A percentile compares a stretch with the other conserved stretches of the same genome.
These are phyloP conservation scores for Atractosteus spatula DNA, from an alignment of 2,113 vertebrate species.

Conservation along the genomic window DNA sequence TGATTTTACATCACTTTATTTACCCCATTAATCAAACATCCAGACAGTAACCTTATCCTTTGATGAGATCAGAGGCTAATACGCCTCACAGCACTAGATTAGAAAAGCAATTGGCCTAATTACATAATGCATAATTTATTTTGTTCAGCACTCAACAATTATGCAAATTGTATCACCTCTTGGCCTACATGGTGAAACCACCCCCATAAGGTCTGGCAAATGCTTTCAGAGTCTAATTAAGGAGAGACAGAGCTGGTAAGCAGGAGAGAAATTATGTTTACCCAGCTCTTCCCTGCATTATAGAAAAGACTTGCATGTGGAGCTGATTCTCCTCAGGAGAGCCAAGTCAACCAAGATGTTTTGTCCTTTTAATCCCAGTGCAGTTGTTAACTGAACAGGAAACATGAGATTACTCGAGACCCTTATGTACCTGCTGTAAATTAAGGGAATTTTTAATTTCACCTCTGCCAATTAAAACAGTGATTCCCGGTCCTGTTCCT, in stretches of 20 bases:
- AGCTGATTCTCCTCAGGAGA: too few species aligned
- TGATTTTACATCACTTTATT: background rate
- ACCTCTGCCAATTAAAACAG: too few species aligned
- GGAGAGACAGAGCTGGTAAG: background rate
- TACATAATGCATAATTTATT: conserved; percentile 6
- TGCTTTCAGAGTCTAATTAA: background rate
- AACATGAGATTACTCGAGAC: too few species aligned
- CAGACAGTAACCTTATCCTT: background rate
- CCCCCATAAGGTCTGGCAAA: conserved; percentile 3
- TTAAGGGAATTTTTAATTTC: too few species aligned
- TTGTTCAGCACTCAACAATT: conserved; percentile 16
- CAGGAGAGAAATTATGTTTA: background rate
- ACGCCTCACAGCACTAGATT: background rate
- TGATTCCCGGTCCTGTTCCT: too few species aligned
- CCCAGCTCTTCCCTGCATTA: background rate
- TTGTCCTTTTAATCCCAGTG: too few species aligned
- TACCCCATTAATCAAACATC: conserved; percentile 10
- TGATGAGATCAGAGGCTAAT: conserved; percentile 4
- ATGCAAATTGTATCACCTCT: background rate
- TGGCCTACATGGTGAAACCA: background rate
- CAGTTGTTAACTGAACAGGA: too few species aligned
- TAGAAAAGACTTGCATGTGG: background rate
- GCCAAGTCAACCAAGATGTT: too few species aligned
- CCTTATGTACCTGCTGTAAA: too few species aligned
- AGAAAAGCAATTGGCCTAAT: conserved; percentile 14